Percentiles rank a stretch among this genome's conserved stretches.
These are phyloP conservation scores for Odobenus rosmarus DNA, from an alignment of 2,113 vertebrate species.

Conservation along the genomic window DNA sequence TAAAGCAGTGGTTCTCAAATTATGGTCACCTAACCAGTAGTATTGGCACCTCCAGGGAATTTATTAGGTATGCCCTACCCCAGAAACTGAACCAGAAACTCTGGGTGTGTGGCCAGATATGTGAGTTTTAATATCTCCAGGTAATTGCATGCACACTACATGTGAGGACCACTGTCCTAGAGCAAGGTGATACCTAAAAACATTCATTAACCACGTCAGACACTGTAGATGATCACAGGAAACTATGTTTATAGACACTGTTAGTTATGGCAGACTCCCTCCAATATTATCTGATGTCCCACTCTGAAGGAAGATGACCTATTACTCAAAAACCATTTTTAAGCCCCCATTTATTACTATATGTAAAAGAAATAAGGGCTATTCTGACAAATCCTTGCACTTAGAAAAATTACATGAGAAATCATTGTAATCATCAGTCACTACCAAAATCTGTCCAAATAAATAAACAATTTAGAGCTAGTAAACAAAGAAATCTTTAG, in stretches of 20 bases:
- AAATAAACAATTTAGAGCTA: background rate
- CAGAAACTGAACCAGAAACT: background rate
- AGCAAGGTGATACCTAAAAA: background rate
- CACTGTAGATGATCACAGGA: background rate
- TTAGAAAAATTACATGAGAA: background rate
- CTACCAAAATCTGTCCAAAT: background rate
- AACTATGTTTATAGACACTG: background rate
- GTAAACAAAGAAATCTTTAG: background rate
- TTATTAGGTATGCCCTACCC: background rate
- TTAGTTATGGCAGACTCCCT: background rate
- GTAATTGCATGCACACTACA: background rate
- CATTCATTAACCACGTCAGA: background rate
- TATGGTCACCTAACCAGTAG: background rate
- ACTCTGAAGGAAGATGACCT: background rate
- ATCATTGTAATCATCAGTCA: background rate
- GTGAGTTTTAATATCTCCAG: background rate
- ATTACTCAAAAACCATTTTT: background rate
- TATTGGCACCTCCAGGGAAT: background rate
- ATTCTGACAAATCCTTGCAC: background rate
- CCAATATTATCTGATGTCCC: background rate
- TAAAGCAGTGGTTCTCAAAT: background rate
- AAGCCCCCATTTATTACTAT: background rate
- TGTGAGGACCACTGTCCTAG: background rate
- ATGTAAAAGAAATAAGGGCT: background rate
- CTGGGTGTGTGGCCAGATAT: background rate